These are phyloP conservation scores for Cricetomys ansorgei DNA, from an alignment of 2,113 vertebrate genomes.

Conservation along the genomic window DNA sequence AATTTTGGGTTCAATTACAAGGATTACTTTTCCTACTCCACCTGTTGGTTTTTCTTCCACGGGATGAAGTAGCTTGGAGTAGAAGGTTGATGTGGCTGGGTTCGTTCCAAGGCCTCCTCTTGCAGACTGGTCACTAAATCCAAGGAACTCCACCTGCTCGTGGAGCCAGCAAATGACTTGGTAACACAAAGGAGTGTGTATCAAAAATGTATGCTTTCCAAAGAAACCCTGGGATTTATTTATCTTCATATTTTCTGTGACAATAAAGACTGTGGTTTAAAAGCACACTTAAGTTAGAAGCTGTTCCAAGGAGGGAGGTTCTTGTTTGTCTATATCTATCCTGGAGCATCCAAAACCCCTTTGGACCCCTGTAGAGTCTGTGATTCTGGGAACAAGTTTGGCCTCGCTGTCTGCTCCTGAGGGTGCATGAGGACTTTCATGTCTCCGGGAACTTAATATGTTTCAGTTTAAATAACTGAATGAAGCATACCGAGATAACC, in stretches of 20 bases:
- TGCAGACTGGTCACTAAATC: not conserved
- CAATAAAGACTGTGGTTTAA: not conserved
- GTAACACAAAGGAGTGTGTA: not conserved
- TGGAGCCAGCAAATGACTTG: not conserved
- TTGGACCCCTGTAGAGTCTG: not conserved
- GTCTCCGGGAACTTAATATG: not conserved
- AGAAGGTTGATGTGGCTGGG: not conserved
- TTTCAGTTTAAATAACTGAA: conserved; percentile 33
- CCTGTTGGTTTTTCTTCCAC: not conserved
- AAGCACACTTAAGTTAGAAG: not conserved
- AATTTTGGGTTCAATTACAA: not conserved
- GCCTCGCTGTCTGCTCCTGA: not conserved
- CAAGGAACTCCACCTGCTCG: not conserved
- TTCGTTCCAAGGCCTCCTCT: not conserved
- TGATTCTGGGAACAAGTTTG: not conserved
- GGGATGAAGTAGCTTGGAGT: not conserved
- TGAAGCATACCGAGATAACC: not conserved
- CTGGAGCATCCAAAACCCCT: not conserved
- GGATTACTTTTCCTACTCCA: not conserved
- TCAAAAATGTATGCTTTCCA: not conserved
- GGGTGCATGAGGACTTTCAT: not conserved
- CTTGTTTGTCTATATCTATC: not conserved
- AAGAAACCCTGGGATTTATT: not conserved
- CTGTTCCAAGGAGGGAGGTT: not conserved
- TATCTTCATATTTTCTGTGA: not conserved